phyloP scores from a whole-genome alignment of 2,113 vertebrate genomes.

The Salvator merianae region DNA sequence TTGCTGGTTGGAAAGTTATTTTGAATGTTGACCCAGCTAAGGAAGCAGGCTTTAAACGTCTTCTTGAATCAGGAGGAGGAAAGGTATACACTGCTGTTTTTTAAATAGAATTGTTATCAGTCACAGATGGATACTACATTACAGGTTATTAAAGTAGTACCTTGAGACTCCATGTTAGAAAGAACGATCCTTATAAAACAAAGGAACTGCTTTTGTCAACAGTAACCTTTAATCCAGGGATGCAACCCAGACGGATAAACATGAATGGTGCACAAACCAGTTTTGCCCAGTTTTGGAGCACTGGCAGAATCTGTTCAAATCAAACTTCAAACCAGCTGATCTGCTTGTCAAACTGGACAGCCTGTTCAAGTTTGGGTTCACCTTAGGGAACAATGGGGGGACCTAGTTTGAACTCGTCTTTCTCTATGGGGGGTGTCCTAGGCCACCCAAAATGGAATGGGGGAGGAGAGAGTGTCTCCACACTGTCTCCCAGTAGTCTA shows the following conservation, averaged over 20 bases:
- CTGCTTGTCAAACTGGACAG: too few relatives aligned
- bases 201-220: not conserved
- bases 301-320: too few relatives aligned
- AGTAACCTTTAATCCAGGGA: not conserved
- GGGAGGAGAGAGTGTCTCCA: too few relatives aligned
- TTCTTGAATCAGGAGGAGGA: conserved; percentile 94
- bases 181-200: not conserved
- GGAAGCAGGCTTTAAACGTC: conserved; percentile 91
- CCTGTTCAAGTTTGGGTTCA: too few relatives aligned
- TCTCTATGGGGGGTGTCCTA: not conserved
- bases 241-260: not conserved
- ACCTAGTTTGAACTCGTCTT: too few relatives aligned
- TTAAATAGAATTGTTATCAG: not conserved
- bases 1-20: conserved; percentile 95
- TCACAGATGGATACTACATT: not conserved
- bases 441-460: too few relatives aligned
- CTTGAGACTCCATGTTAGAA: not conserved
- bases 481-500: too few relatives aligned
- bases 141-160: not conserved
- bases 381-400: too few relatives aligned
- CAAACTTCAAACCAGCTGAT: too few relatives aligned
- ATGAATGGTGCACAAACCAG: too few relatives aligned
- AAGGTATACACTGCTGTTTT: conserved; percentile 75
- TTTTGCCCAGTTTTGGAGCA: too few relatives aligned
- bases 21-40: conserved; percentile 91